Conservation (phyloP, 2,888 invertebrate species). For the Adelphocoris suturalis region DNA sequence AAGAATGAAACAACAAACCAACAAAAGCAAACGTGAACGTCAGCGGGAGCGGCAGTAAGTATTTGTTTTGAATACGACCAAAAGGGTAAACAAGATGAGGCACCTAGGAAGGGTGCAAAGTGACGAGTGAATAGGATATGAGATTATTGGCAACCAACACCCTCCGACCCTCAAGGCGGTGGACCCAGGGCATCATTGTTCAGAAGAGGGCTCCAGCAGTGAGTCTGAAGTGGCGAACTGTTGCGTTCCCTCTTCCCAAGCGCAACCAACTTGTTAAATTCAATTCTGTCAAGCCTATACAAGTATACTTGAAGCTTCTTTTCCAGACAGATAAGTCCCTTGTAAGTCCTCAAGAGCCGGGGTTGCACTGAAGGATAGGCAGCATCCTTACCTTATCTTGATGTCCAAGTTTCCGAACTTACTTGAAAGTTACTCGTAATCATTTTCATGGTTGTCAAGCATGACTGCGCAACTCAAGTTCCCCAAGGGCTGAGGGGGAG, state of each 20-base stretch:
- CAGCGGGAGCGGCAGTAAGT: neutral
- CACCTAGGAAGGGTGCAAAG: constrained; percentile 40
- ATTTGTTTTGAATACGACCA: constrained; percentile 41
- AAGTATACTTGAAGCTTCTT: constrained; percentile 69
- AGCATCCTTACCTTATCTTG: constrained; percentile 70
- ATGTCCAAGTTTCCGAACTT: constrained; percentile 73
- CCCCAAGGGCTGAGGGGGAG: constrained; percentile 47
- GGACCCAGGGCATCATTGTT: constrained; percentile 60
- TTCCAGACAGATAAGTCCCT: constrained; percentile 65
- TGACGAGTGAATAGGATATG: constrained; percentile 62
- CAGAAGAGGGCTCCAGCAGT: constrained; percentile 59
- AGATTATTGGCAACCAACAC: constrained; percentile 49
- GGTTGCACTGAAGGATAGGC: constrained; percentile 36
- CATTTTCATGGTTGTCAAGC: constrained; percentile 73
- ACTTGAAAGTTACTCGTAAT: constrained; percentile 67
- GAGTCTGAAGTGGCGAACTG: constrained; percentile 64
- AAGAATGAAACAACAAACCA: constrained; percentile 29
- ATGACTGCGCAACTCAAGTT: constrained; percentile 41
- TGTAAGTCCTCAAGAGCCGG: constrained; percentile 58
- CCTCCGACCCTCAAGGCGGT: constrained; percentile 47
- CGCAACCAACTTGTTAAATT: constrained; percentile 67
- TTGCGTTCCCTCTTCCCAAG: constrained; percentile 54
- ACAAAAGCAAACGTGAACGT: constrained; percentile 1
- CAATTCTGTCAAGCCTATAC: constrained; percentile 60
- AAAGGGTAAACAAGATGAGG: constrained; percentile 28